A percentile compares a stretch with the other conserved stretches of the same genome.
Evolutionary conservation across 2,113 vertebrate species (phyloP).

Genomic region (Gnathonemus longibarbis): DNA sequence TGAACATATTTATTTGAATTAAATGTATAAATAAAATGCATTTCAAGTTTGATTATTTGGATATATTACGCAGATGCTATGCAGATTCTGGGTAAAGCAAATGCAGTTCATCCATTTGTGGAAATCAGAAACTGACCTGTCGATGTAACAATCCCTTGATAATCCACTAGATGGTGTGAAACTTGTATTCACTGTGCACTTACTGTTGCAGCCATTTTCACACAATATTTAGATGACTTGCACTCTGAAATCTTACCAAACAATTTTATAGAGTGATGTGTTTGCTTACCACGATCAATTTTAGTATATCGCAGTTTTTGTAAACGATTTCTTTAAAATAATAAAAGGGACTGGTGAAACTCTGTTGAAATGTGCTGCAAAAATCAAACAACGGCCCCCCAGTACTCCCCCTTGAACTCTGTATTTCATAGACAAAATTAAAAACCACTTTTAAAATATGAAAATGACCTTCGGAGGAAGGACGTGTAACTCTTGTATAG

Average conservation of each 20-base stretch:
- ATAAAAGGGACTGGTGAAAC: background rate
- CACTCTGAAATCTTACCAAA: background rate
- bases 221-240: background rate
- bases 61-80: background rate
- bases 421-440: background rate
- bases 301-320: background rate
- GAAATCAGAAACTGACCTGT: background rate
- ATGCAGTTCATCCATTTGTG: background rate
- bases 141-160: conserved; percentile 10
- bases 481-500: background rate
- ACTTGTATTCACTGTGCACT: conserved; percentile 4
- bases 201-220: conserved; percentile 5
- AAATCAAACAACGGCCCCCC: background rate
- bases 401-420: background rate
- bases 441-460: background rate
- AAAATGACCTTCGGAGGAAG: background rate
- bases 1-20: background rate
- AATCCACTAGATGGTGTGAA: conserved; percentile 10
- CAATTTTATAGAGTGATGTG: background rate
- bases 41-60: background rate
- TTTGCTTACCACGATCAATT: background rate
- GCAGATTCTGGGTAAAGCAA: background rate
- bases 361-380: background rate
- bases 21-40: background rate
- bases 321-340: background rate